Base-by-base conservation (phyloP, 2,113 vertebrate species). In the Thermophis baileyi region DNA sequence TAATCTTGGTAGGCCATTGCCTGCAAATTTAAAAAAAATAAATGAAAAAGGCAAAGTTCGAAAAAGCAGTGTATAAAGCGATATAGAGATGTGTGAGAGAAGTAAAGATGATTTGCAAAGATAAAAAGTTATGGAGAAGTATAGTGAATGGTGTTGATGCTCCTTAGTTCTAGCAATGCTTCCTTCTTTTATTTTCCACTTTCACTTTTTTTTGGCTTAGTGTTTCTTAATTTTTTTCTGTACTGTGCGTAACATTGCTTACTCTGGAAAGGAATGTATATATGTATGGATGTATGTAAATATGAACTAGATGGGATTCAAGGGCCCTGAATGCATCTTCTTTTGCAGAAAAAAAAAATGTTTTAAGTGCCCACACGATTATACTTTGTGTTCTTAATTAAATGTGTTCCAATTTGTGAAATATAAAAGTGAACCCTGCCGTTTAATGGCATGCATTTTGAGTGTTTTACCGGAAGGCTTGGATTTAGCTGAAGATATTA, bases 301-400 rank as follows among this genome's bases (percentile, higher is more conserved):
- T 93, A 95, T 0, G 57, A 95, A 96, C 94, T 96, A 97, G 96
- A 97, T 97, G 96, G 96, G 47, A 94, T 94, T 94, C 95, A 94
- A 55, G 47, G 96, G 93, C 91, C 55, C 88, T 95, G 95, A 55
- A 30, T 92, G 94, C 81, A 93, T 96, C 95, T n/a, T 49, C 16
- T 50, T 74, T 95, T 94, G 88, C 92, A 47, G 16, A 55, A 55
- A 93, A 97, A 92, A 57, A 94, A 97, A 92, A 14, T 91, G 55
- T 90, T 47, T 95, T 95, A 91, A 49, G 47, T 86, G 81, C 50
- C 74, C 46, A 90, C 81, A 93, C 90, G 89, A 89, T 90, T 94
- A 87, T 92, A 93, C 16, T 93, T 81, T 0, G 0, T 51, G 2
- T 93, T 94, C 54, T 90, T 94, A 92, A 81, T 93, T 74, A 93